Conservation (phyloP, 1,140 invertebrate species). For the Mycetomoellerius zeteki region DNA sequence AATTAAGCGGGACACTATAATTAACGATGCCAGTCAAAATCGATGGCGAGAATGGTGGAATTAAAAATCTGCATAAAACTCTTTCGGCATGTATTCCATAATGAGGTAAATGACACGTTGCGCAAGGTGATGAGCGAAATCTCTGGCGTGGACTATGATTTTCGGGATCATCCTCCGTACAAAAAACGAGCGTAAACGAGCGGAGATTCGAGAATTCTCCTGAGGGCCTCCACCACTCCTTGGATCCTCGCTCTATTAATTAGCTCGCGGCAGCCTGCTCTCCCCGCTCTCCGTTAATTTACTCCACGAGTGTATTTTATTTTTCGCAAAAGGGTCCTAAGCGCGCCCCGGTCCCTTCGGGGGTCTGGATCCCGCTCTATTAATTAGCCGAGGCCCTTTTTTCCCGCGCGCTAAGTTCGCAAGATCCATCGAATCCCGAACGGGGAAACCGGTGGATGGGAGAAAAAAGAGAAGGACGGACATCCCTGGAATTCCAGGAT, state of each 20-base stretch:
- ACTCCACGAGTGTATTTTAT: conserved; percentile 78
- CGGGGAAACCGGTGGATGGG: conserved; percentile 58
- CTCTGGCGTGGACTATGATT: conserved; percentile 56
- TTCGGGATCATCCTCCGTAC: conserved; percentile 55
- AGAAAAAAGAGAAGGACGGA: conserved; percentile 28
- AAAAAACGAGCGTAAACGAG: conserved; percentile 76
- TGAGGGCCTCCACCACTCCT: conserved; percentile 18
- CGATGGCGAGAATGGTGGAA: conserved; percentile 7
- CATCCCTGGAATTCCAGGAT: conserved; percentile 69
- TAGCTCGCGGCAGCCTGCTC: conserved; percentile 70
- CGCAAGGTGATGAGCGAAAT: conserved; percentile 69
- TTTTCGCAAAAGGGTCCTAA: conserved; percentile 72
- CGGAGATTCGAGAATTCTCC: conserved; percentile 52
- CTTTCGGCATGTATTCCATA: conserved; percentile 18
- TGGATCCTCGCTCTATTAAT: conserved; percentile 72
- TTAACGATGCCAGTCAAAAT: conserved; percentile 30
- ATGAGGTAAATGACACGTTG: conserved; percentile 61
- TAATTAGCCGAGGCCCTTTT: conserved; percentile 78
- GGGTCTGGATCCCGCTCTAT: conserved; percentile 73
- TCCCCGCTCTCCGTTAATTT: conserved; percentile 77
- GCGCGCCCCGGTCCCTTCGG: conserved; percentile 56
- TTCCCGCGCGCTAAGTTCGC: conserved; percentile 66
- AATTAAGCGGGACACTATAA: conserved; percentile 62
- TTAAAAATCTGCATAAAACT: conserved; percentile 50
- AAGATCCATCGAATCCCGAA: conserved; percentile 71